Conservation (phyloP, 37 sponge, comb jelly and placozoan genomes). For the Geodia barretti region DNA sequence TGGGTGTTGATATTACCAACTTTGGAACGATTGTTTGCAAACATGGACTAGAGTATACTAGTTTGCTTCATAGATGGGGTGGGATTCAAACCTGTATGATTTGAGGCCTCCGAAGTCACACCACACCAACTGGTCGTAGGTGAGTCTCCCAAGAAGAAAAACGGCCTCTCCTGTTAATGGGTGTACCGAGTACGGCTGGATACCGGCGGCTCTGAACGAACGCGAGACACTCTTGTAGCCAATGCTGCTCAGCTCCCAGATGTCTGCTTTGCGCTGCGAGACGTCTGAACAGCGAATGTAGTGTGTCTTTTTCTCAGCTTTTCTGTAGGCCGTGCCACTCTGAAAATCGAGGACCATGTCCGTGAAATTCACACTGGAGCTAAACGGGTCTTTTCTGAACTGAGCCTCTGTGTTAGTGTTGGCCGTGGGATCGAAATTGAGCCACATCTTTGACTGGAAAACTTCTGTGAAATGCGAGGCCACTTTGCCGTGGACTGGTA, state of each 20-base stretch:
- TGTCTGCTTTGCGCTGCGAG: background rate
- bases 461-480: background rate
- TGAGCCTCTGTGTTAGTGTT: constrained; percentile 18
- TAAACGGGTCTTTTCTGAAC: constrained; percentile 36
- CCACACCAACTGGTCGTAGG: constrained; percentile 44
- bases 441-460: constrained; percentile 10
- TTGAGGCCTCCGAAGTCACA: constrained; percentile 80
- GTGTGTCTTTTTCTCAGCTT: background rate
- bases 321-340: constrained; percentile 22
- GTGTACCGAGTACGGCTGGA: constrained; percentile 58
- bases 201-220: constrained; percentile 54
- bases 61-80: background rate
- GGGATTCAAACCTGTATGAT: background rate
- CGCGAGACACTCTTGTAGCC: constrained; percentile 13
- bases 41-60: background rate
- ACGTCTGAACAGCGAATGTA: constrained; percentile 31
- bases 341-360: constrained; percentile 39
- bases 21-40: background rate
- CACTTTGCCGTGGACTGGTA: constrained; percentile 4
- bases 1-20: background rate
- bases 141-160: constrained; percentile 62
- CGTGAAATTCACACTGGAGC: background rate
- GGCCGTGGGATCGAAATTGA: constrained; percentile 20
- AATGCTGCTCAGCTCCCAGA: constrained; percentile 6
- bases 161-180: constrained; percentile 58